Evolutionary conservation across 2,888 invertebrate species (phyloP).

Genomic region (Clusia tigrina): DNA sequence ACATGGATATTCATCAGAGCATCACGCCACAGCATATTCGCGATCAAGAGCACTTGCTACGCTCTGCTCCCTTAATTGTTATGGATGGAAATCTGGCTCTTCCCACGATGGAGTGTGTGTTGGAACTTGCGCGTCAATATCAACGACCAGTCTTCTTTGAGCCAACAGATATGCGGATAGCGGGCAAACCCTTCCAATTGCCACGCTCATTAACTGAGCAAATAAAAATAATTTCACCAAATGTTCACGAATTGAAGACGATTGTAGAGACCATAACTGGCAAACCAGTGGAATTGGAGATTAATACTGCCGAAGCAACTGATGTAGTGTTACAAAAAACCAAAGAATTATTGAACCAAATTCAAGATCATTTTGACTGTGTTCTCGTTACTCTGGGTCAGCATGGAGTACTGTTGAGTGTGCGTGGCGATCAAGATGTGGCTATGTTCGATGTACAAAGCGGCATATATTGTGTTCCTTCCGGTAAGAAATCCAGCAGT

Average conservation of each 20-base stretch:
- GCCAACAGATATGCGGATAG: constrained; percentile 84
- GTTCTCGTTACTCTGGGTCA: constrained; percentile 72
- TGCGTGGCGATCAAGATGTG: constrained; percentile 38
- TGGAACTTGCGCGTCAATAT: constrained; percentile 70
- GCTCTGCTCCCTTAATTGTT: constrained; percentile 76
- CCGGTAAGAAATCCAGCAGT: constrained; percentile 25
- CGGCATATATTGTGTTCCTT: constrained; percentile 26
- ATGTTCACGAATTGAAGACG: constrained; percentile 76
- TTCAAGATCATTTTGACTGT: constrained; percentile 67
- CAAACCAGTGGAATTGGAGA: constrained; percentile 31
- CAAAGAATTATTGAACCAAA: constrained; percentile 53
- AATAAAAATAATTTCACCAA: constrained; percentile 77
- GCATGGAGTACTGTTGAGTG: constrained; percentile 68
- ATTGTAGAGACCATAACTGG: constrained; percentile 69
- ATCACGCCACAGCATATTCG: constrained; percentile 76
- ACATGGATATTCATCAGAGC: constrained; percentile 79
- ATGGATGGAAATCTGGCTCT: constrained; percentile 85
- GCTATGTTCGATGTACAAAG: constrained; percentile 34
- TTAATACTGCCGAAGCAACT: constrained; percentile 11
- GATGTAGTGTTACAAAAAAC: constrained; percentile 46
- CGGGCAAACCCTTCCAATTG: constrained; percentile 73
- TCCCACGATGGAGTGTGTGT: constrained; percentile 71
- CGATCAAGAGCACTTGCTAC: constrained; percentile 69
- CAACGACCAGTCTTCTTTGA: constrained; percentile 88
- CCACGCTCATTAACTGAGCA: constrained; percentile 41